Conservation (phyloP, 2,797 vertebrate genomes). For the Australoheros facetus region DNA sequence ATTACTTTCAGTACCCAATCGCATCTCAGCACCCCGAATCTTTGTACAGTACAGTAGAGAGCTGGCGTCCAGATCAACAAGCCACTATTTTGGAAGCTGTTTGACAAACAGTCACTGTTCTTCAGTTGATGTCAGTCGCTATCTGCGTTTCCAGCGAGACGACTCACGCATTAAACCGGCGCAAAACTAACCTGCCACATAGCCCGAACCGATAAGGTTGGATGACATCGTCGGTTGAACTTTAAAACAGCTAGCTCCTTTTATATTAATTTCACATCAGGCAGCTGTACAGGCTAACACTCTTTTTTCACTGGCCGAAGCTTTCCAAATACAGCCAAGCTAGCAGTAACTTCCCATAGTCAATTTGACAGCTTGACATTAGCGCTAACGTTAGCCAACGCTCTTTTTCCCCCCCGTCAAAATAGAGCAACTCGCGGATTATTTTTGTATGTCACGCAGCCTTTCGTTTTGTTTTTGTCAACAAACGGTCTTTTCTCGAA, state of each 20-base stretch:
- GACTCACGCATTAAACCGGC: conserved; percentile 49
- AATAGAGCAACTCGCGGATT: conserved; percentile 5
- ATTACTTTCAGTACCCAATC: conserved; percentile 60
- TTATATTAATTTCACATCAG: conserved; percentile 32
- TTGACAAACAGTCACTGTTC: conserved; percentile 70
- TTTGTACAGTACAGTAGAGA: conserved; percentile 65
- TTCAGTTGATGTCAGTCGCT: conserved; percentile 62
- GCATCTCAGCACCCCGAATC: conserved; percentile 21
- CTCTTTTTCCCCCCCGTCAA: conserved; percentile 8
- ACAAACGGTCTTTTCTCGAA: conserved; percentile 20
- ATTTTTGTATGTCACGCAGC: neutral
- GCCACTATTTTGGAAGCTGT: conserved; percentile 73
- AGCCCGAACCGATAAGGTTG: conserved; percentile 35
- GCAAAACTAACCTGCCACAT: conserved; percentile 48
- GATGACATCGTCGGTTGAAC: conserved; percentile 52
- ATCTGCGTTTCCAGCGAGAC: conserved; percentile 52
- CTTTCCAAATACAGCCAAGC: conserved; percentile 15
- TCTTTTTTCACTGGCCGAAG: conserved; percentile 5
- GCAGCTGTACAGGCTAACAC: conserved; percentile 18
- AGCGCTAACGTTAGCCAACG: conserved; percentile 25
- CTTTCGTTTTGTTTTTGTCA: conserved; percentile 10
- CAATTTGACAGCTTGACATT: conserved; percentile 17
- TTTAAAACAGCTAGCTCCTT: conserved; percentile 46
- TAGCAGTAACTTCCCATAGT: conserved; percentile 19
- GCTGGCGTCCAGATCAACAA: conserved; percentile 72